Evolutionary conservation across 1,140 invertebrate genomes (phyloP).

Genomic region (Eubasilissa regina): DNA sequence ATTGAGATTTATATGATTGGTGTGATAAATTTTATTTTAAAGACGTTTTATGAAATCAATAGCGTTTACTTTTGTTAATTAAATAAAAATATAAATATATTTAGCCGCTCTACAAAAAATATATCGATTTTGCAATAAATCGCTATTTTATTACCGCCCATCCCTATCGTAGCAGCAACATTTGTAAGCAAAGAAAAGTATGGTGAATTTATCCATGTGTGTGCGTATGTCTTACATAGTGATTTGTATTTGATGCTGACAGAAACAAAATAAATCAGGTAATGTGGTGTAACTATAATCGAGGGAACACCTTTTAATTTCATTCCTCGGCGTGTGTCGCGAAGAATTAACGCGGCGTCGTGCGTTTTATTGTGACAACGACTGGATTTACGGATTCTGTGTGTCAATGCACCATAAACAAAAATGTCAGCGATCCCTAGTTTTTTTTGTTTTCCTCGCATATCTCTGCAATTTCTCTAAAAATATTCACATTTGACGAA

Average conservation of each 20-base stretch:
- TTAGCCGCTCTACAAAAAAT: conserved; percentile 10
- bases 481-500: conserved; percentile 17
- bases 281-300: conserved; percentile 29
- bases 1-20: too few species aligned
- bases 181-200: conserved; percentile 39
- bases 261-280: conserved; percentile 58
- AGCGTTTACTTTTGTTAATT: too few species aligned
- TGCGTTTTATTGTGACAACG: conserved; percentile 35
- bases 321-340: conserved; percentile 54
- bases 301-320: conserved; percentile 63
- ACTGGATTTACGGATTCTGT: conserved; percentile 68
- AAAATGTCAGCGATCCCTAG: conserved; percentile 74
- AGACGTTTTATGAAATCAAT: too few species aligned
- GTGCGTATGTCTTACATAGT: conserved; percentile 52
- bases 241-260: conserved; percentile 57
- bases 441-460: conserved; percentile 67
- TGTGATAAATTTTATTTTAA: too few species aligned
- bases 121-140: conserved; percentile 36
- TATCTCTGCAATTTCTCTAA: conserved; percentile 47
- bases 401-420: conserved; percentile 74
- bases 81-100: not conserved
- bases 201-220: conserved; percentile 51
- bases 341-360: conserved; percentile 16
- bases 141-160: conserved; percentile 41
- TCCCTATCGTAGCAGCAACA: conserved; percentile 42